These are phyloP conservation scores for Rhagophthalmus giganteus DNA, from an alignment of 2,888 invertebrate genomes.

Conservation along the genomic window DNA sequence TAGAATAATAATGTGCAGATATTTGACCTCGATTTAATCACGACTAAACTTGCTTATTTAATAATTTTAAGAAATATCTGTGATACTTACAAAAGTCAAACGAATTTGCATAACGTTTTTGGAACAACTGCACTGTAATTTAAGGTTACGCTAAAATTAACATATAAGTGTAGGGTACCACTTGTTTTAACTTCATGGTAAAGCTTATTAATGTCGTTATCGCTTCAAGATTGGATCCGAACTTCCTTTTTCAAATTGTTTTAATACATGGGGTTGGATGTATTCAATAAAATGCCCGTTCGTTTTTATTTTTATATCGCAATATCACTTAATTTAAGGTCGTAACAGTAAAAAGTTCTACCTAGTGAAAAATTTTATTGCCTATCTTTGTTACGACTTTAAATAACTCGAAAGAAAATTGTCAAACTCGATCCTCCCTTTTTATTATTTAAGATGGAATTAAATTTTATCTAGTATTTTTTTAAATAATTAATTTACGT, in stretches of 20 bases:
- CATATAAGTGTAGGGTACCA: slow-evolving; percentile 7
- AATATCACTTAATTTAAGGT: slow-evolving; percentile 23
- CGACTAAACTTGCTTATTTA: slow-evolving; percentile 21
- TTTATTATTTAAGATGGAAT: too few relatives aligned
- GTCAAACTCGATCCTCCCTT: too few relatives aligned
- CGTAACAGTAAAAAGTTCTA: slow-evolving; percentile 13
- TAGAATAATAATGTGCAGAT: slow-evolving; percentile 37
- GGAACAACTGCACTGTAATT: slow-evolving; percentile 22
- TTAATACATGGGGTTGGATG: too few relatives aligned
- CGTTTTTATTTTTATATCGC: slow-evolving; percentile 18
- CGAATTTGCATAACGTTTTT: slow-evolving; percentile 11
- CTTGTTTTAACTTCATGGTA: not conserved
- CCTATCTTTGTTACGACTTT: slow-evolving; percentile 16
- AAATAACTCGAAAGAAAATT: too few relatives aligned
- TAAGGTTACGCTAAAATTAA: slow-evolving; percentile 12
- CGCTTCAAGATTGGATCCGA: not conserved
- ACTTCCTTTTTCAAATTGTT: too few relatives aligned
- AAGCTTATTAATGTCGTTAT: not conserved
- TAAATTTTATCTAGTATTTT: too few relatives aligned
- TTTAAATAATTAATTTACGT: too few relatives aligned
- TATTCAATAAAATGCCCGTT: too few relatives aligned
- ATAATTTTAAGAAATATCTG: slow-evolving; percentile 41
- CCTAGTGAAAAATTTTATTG: slow-evolving; percentile 18
- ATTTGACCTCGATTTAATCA: slow-evolving; percentile 14
- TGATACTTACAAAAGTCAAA: slow-evolving; percentile 40